Conservation (phyloP, 2,113 vertebrate species). For the Oreotrochilus melanogaster region DNA sequence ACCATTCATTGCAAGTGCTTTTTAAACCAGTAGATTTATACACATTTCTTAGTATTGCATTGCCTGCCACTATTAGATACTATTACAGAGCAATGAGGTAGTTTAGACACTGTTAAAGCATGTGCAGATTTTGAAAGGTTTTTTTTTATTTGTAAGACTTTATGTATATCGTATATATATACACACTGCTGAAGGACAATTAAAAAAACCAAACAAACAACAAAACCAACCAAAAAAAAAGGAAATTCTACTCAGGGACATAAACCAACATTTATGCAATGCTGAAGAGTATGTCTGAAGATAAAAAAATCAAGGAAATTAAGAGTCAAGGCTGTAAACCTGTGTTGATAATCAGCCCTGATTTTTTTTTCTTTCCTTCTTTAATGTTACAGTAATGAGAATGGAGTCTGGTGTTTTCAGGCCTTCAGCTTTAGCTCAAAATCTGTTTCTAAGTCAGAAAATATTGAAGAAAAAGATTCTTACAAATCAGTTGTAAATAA, state of each 20-base stretch:
- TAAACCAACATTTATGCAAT: neutral
- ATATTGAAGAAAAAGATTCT: neutral
- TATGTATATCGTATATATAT: accelerated
- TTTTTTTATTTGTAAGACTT: neutral
- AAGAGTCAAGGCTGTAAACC: neutral
- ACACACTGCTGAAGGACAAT: neutral
- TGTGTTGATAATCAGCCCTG: neutral
- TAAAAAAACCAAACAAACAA: neutral
- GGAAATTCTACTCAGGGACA: neutral
- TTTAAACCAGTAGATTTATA: neutral
- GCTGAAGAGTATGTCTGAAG: neutral
- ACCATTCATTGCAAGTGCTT: neutral
- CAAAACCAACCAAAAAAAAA: neutral
- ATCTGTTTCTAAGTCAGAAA: neutral
- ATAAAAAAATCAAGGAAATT: neutral
- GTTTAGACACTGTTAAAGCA: neutral
- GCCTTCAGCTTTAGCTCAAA: neutral
- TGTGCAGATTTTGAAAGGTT: neutral
- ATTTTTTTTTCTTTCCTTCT: neutral
- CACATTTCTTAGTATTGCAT: neutral
- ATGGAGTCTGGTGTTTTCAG: neutral
- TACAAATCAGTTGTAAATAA: neutral
- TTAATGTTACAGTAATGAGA: neutral
- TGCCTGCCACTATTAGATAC: neutral
- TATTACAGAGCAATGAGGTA: neutral